phyloP scores from a whole-genome alignment of 2,113 vertebrate genomes.

The Brachirus orientalis region DNA sequence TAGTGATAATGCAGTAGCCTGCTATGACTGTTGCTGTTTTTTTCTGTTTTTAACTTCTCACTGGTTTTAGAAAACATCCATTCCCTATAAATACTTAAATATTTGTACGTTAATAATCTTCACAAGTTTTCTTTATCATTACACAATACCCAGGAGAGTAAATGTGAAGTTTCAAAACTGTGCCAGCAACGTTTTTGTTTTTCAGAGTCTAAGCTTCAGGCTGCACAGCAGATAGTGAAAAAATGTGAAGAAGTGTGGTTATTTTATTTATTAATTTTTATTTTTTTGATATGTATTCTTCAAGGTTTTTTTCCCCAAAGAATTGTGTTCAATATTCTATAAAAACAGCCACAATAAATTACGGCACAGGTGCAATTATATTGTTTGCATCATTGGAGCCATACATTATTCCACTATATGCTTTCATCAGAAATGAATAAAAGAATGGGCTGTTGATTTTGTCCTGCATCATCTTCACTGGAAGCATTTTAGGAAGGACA shows the following conservation, averaged over 20 bases:
- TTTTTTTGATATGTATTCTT: too few species aligned
- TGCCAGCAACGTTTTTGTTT: slow-evolving; percentile 7
- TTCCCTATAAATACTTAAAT: slow-evolving; percentile 4
- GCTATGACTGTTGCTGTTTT: too few species aligned
- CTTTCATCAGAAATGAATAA: too few species aligned
- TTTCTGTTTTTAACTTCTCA: neutral
- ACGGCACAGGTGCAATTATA: too few species aligned
- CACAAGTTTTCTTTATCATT: neutral
- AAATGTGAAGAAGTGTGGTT: slow-evolving; percentile 75
- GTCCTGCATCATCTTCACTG: too few species aligned
- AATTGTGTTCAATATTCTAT: too few species aligned
- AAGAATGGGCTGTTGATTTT: too few species aligned
- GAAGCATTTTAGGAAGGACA: too few species aligned
- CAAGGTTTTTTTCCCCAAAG: slow-evolving; percentile 6
- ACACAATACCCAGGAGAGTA: neutral
- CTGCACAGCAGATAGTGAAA: slow-evolving; percentile 72
- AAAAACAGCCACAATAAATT: too few species aligned
- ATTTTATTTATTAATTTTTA: slow-evolving; percentile 49
- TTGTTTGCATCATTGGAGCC: too few species aligned
- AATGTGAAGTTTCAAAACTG: neutral
- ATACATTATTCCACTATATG: too few species aligned
- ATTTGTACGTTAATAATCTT: neutral
- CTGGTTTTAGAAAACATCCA: neutral
- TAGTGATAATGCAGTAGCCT: too few species aligned
- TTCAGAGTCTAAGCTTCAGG: slow-evolving; percentile 75